Percentiles rank a stretch among this genome's conserved stretches.
These are phyloP conservation scores for Girardia tigrina DNA, from an alignment of 2,888 invertebrate genomes.

Conservation along the genomic window DNA sequence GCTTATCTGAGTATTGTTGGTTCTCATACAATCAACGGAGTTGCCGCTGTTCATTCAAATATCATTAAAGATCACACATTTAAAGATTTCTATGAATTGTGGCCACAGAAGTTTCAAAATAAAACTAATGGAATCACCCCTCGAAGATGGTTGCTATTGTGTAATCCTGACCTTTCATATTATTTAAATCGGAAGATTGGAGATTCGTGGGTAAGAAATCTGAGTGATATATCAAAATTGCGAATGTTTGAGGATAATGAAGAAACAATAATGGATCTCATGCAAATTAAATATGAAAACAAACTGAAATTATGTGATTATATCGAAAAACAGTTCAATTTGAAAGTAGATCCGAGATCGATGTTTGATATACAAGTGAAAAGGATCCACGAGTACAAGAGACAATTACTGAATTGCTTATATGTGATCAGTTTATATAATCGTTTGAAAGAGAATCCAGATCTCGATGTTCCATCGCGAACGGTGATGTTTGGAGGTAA, in stretches of 20 bases:
- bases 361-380: slow-evolving; percentile 93
- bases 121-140: slow-evolving; percentile 99
- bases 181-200: slow-evolving; percentile 91
- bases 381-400: slow-evolving; percentile 96
- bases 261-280: slow-evolving; percentile 71
- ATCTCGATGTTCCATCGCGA: slow-evolving; percentile 65
- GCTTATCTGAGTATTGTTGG: slow-evolving; percentile 87
- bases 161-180: slow-evolving; percentile 88
- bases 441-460: slow-evolving; percentile 84
- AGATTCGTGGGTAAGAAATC: slow-evolving; percentile 80
- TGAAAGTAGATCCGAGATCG: slow-evolving; percentile 77
- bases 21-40: slow-evolving; percentile 89
- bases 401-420: slow-evolving; percentile 84
- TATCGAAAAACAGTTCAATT: slow-evolving; percentile 72
- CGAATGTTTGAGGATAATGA: slow-evolving; percentile 73
- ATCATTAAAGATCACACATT: slow-evolving; percentile 62
- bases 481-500: slow-evolving; percentile 79
- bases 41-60: slow-evolving; percentile 85
- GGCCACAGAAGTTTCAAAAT: slow-evolving; percentile 91
- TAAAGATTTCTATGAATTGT: slow-evolving; percentile 77
- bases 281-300: slow-evolving; percentile 90
- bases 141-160: slow-evolving; percentile 84
- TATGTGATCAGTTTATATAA: slow-evolving; percentile 86
- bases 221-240: slow-evolving; percentile 69
- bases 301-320: slow-evolving; percentile 73